Conservation (phyloP, 2,797 vertebrate genomes). For the Labeo calbasu region DNA sequence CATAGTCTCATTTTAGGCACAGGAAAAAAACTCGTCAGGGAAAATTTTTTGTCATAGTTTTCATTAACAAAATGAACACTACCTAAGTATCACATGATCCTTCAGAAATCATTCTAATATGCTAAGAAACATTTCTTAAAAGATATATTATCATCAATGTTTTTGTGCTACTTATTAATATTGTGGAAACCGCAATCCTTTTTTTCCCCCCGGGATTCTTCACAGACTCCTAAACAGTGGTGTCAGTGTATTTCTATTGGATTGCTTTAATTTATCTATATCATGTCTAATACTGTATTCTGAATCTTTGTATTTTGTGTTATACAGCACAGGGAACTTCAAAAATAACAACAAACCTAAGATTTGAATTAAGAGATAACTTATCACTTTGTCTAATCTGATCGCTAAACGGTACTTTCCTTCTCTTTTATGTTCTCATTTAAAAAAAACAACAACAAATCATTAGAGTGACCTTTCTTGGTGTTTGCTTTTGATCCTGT, state of each 20-base stretch:
- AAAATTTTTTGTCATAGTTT: too few species aligned
- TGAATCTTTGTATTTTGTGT: not conserved
- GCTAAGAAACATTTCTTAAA: not conserved
- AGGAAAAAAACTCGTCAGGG: too few species aligned
- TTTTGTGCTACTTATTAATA: not conserved
- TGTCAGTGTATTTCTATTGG: not conserved
- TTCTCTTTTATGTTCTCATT: not conserved
- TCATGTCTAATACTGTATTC: not conserved
- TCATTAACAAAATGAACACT: too few species aligned
- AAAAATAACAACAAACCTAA: too few species aligned
- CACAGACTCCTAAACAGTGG: not conserved
- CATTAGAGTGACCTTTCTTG: slow-evolving; percentile 56
- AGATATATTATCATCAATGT: not conserved
- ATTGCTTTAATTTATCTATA: not conserved
- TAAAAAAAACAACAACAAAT: not conserved
- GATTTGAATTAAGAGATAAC: not conserved
- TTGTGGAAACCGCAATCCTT: not conserved
- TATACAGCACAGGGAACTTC: not conserved
- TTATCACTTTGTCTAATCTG: not conserved
- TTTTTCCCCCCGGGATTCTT: not conserved
- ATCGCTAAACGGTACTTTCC: not conserved
- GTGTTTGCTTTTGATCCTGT: slow-evolving; percentile 61
- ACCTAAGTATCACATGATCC: too few species aligned
- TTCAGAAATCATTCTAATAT: not conserved
- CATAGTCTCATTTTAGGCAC: too few species aligned